Evolutionary conservation across 2,888 invertebrate genomes (phyloP).

Genomic region (Neoascia interrupta): DNA sequence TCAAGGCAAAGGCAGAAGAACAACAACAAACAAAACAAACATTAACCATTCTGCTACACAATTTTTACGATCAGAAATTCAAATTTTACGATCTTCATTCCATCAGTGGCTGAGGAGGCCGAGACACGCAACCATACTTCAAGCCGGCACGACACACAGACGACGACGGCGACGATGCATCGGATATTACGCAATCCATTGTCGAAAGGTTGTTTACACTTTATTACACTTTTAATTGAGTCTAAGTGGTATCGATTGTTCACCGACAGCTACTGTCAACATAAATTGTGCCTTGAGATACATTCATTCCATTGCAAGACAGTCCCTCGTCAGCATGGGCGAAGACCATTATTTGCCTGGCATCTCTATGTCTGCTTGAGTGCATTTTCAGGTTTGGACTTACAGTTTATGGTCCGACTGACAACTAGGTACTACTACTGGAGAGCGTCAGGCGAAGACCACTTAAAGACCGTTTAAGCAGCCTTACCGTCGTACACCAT

Average conservation of each 20-base stretch:
- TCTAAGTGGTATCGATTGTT: conserved; percentile 68
- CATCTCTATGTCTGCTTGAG: conserved; percentile 35
- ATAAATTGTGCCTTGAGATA: conserved; percentile 42
- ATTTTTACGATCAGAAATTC: conserved; percentile 55
- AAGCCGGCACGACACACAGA: conserved; percentile 4
- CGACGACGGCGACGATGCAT: no score
- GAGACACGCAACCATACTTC: conserved; percentile 23
- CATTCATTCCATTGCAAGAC: background rate
- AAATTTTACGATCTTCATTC: conserved; percentile 61
- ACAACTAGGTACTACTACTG: conserved; percentile 16
- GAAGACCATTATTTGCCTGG: conserved; percentile 21
- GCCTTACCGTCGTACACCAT: no score
- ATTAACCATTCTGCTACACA: no score
- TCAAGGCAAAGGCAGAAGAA: background rate
- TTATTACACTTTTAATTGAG: conserved; percentile 64
- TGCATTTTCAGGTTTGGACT: conserved; percentile 62
- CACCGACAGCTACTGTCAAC: conserved; percentile 67
- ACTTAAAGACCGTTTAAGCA: conserved; percentile 47
- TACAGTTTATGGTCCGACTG: conserved; percentile 42
- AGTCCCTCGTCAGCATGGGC: background rate
- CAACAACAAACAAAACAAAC: conserved; percentile 1
- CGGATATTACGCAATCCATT: conserved; percentile 62
- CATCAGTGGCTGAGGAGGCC: background rate
- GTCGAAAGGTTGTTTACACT: conserved; percentile 60
- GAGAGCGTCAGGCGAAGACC: conserved; percentile 19